Percentiles rank a stretch among this genome's conserved stretches.
These are phyloP conservation scores for Gyrodactylus salaris DNA, from an alignment of 1,140 invertebrate species.

Conservation along the genomic window DNA sequence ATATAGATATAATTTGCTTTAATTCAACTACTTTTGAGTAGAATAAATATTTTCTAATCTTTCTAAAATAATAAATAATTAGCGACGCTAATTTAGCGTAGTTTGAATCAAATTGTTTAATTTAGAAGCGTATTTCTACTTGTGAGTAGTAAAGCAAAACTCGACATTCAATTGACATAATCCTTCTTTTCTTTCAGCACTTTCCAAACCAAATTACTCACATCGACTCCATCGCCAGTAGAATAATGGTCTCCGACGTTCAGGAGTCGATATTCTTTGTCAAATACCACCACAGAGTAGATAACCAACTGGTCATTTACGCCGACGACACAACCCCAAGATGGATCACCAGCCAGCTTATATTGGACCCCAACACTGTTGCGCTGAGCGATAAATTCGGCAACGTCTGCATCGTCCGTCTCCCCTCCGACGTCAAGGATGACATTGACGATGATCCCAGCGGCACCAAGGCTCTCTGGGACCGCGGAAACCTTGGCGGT, in stretches of 20 bases:
- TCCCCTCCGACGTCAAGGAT: conserved; percentile 59
- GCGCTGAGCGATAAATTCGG: conserved; percentile 91
- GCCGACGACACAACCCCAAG: conserved; percentile 83
- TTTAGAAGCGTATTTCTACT: too few species aligned
- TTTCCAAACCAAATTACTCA: conserved; percentile 64
- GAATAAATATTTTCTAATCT: too few species aligned
- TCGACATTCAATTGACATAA: too few species aligned
- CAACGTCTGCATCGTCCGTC: conserved; percentile 57
- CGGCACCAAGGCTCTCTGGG: conserved; percentile 86
- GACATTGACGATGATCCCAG: conserved; percentile 96
- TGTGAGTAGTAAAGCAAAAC: too few species aligned
- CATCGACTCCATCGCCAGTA: conserved; percentile 59
- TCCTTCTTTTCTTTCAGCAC: too few species aligned
- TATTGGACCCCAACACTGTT: conserved; percentile 85
- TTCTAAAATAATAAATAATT: conserved; percentile 7
- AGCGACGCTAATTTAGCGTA: too few species aligned
- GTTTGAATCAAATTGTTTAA: too few species aligned
- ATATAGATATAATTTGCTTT: too few species aligned
- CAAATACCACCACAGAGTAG: conserved; percentile 48
- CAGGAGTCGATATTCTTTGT: conserved; percentile 78
- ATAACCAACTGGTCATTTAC: conserved; percentile 90
- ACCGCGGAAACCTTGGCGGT: conserved; percentile 57
- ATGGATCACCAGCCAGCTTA: conserved; percentile 57
- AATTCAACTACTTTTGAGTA: too few species aligned
- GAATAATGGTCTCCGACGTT: conserved; percentile 70